Evolutionary conservation across 2,888 invertebrate species (phyloP).

Genomic region (Sphaerophoria taeniata): DNA sequence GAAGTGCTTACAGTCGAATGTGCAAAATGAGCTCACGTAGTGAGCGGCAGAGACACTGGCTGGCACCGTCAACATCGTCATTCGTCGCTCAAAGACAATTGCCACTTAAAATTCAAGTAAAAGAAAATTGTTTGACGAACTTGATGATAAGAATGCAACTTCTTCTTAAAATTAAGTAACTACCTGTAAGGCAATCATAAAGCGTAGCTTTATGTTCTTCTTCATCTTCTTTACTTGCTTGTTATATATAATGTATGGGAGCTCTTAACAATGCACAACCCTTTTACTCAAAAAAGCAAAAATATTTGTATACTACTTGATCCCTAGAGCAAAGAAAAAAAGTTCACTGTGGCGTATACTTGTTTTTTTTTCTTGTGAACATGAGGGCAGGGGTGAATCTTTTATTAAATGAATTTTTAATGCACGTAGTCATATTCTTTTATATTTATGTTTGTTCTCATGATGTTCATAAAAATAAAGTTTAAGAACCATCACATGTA

Average conservation of each 20-base stretch:
- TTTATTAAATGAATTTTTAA: slow-evolving; percentile 44
- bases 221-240: not conserved
- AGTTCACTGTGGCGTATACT: slow-evolving; percentile 44
- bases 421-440: slow-evolving; percentile 18
- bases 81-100: slow-evolving; percentile 31
- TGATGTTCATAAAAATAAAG: slow-evolving; percentile 22
- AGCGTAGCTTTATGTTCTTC: not conserved
- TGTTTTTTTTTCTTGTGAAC: not conserved
- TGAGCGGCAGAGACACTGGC: not conserved
- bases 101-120: slow-evolving; percentile 34
- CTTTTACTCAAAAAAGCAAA: not conserved
- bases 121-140: slow-evolving; percentile 44
- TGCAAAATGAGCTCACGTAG: slow-evolving; percentile 44
- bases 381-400: not conserved
- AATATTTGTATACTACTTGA: slow-evolving; percentile 15
- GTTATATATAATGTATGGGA: not conserved
- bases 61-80: not conserved
- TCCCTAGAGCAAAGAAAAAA: not conserved
- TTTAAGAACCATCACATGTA: slow-evolving; percentile 17
- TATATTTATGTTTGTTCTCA: not conserved
- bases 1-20: slow-evolving; percentile 1
- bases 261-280: slow-evolving; percentile 1
- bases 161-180: slow-evolving; percentile 29
- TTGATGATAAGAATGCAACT: slow-evolving; percentile 32
- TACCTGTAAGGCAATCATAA: slow-evolving; percentile 26